These are phyloP conservation scores for Nothocercus julius DNA, from an alignment of 2,113 vertebrate species.

Conservation along the genomic window DNA sequence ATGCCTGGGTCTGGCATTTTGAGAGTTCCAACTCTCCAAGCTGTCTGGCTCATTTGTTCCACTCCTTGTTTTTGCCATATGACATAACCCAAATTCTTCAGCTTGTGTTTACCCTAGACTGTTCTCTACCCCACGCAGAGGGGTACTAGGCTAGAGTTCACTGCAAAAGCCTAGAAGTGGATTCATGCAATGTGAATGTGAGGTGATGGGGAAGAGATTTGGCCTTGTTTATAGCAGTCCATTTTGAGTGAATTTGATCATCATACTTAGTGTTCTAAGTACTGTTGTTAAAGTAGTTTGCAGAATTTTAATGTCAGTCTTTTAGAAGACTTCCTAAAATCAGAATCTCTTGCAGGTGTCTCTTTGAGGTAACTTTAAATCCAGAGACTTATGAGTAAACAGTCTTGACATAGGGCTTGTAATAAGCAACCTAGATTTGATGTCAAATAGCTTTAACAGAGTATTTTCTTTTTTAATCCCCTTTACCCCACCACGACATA, in stretches of 20 bases:
- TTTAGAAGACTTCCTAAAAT: background rate
- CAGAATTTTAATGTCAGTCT: background rate
- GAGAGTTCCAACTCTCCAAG: constrained; percentile 69
- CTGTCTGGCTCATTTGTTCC: constrained; percentile 73
- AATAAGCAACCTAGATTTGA: background rate
- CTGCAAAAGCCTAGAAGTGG: background rate
- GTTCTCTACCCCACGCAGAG: constrained; percentile 69
- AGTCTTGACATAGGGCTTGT: background rate
- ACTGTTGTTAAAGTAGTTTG: background rate
- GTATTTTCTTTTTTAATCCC: background rate
- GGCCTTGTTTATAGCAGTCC: background rate
- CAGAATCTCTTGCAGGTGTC: fast-evolving
- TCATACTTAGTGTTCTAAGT: background rate
- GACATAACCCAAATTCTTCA: constrained; percentile 70
- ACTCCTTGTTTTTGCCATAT: constrained; percentile 74
- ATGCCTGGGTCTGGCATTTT: constrained; percentile 80
- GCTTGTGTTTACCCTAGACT: constrained; percentile 49
- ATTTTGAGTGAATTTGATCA: fast-evolving
- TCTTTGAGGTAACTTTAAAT: background rate
- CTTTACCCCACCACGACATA: background rate
- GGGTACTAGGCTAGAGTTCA: background rate
- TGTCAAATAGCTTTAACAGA: background rate
- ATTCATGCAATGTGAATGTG: background rate
- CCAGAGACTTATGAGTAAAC: fast-evolving
- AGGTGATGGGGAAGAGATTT: background rate